Conservation (phyloP, 1,140 invertebrate genomes). For the Rhopalosiphum maidis region DNA sequence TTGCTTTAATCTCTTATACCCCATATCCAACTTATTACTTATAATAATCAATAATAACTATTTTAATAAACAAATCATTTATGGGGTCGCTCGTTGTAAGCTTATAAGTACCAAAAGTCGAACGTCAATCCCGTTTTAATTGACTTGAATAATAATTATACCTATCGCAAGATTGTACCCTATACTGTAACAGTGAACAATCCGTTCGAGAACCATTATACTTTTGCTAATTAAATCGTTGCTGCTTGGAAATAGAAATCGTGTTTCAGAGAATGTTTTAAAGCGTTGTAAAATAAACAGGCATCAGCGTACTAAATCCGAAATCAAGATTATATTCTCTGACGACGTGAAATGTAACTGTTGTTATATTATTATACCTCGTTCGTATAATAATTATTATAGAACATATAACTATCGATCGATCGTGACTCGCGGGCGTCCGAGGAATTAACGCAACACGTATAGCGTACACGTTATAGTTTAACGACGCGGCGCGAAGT, state of each 20-base stretch:
- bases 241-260: not conserved
- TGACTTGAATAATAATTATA: too few species aligned
- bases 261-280: conserved; percentile 8
- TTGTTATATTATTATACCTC: not conserved
- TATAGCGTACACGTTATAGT: too few species aligned
- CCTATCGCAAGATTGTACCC: not conserved
- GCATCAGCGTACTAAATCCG: not conserved
- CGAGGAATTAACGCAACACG: not conserved
- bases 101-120: too few species aligned
- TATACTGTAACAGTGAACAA: not conserved
- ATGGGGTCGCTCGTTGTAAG: too few species aligned
- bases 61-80: too few species aligned
- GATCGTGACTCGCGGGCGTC: not conserved
- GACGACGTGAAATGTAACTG: not conserved
- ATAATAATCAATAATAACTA: too few species aligned
- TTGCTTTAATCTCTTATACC: too few species aligned
- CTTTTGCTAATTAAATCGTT: not conserved
- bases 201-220: not conserved
- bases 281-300: not conserved
- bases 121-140: too few species aligned
- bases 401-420: not conserved
- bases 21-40: too few species aligned
- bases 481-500: not conserved
- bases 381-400: not conserved
- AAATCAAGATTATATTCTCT: not conserved